Evolutionary conservation across 2,113 vertebrate genomes (phyloP).

Genomic region (Aspiorhynchus laticeps): DNA sequence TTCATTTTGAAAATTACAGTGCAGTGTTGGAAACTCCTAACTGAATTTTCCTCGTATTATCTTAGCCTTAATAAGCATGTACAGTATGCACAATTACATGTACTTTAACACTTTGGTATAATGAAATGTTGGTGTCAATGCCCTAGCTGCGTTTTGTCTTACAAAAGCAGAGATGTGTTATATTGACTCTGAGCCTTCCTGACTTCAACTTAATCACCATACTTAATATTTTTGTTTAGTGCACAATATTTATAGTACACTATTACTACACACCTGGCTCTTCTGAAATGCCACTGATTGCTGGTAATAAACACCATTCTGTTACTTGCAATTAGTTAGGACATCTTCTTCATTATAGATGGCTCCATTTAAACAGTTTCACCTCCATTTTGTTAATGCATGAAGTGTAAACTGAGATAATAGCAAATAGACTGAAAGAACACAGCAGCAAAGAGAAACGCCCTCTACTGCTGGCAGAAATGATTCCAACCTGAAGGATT

Average conservation of each 20-base stretch:
- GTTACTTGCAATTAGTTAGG: not conserved
- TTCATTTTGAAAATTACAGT: constrained; percentile 20
- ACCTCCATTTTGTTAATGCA: not conserved
- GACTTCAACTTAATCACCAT: not conserved
- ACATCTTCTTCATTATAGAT: not conserved
- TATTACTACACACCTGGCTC: not conserved
- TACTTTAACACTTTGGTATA: not conserved
- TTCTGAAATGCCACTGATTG: not conserved
- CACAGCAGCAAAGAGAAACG: not conserved
- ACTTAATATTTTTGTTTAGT: not conserved
- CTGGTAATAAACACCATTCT: not conserved
- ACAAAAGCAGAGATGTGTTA: not conserved
- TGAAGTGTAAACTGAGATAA: not conserved
- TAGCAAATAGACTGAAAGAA: not conserved
- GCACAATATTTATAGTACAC: not conserved
- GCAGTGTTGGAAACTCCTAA: not conserved
- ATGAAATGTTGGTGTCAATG: not conserved
- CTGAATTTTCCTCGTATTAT: not conserved
- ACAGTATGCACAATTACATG: not conserved
- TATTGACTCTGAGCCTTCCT: not conserved
- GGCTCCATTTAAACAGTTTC: not conserved
- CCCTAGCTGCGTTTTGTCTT: not conserved
- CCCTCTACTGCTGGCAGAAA: constrained; percentile 9
- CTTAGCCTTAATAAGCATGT: not conserved
- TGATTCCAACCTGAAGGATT: not conserved